Evolutionary conservation across 1,140 invertebrate species (phyloP), one percentile per base, ranked within the genome.

Genomic region (Dinoponera quadriceps): DNA sequence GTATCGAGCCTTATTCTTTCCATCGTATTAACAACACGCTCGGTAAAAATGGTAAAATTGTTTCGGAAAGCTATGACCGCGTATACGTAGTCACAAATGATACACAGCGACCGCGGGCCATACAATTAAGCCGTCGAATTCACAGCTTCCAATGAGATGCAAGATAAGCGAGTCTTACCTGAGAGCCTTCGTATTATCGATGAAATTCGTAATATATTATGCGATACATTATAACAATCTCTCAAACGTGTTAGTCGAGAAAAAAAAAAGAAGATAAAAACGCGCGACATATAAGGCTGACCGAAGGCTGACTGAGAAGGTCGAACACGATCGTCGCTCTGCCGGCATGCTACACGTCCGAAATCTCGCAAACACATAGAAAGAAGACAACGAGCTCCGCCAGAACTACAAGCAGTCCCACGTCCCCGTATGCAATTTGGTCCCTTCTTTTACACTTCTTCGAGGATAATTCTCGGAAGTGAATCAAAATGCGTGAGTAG

Each of bases 91-190:
- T 69, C n/a, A 16, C 71, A n/a, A 81, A 77, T 72, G 73, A 66
- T n/a, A n/a, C 73, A 87, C 71, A 55, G 72, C 72, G 29, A 87
- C 77, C 68, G 69, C 85, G 62, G 57, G 49, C 55, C 59, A 59
- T 80, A 83, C 63, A 73, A 63, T 83, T 83, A 55, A 88, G 78
- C 73, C 55, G 29, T 59, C 25, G 57, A n/a, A 82, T 22, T 80
- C 29, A 71, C 16, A 73, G 77, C 59, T 84, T 84, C 38, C 16
- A 74, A 65, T 82, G 29, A 83, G 65, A 81, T 88, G 84, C 86
- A 62, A 71, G 25, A 68, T 83, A 88, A 87, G 75, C 85, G 73
- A 75, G 44, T 65, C 87, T 87, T 88, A 88, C 87, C 87, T 88
- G 85, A 60, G 62, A 54, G 62, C 59, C 33, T 82, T 83, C 63